These are phyloP conservation scores for Sapajus apella DNA, from an alignment of 2,113 vertebrate species.

Conservation along the genomic window DNA sequence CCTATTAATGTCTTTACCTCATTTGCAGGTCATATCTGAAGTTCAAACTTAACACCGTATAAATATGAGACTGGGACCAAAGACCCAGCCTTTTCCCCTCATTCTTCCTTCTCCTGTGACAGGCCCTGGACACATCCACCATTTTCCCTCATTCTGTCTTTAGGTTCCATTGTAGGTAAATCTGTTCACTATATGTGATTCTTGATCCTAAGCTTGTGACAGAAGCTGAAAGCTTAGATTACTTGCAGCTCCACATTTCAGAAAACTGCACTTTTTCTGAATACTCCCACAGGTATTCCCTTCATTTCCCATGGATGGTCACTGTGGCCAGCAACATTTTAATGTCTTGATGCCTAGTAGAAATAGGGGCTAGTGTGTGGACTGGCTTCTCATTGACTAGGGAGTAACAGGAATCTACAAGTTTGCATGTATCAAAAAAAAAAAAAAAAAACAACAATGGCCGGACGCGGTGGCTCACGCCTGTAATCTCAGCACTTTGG, in stretches of 20 bases:
- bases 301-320: background rate
- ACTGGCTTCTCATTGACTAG: background rate
- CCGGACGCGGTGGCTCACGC: too few species aligned
- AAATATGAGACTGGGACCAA: background rate
- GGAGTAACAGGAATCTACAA: background rate
- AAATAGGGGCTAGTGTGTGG: background rate
- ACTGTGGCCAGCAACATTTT: background rate
- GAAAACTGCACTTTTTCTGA: background rate
- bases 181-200: background rate
- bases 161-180: background rate
- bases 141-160: background rate
- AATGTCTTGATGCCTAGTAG: background rate
- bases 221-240: background rate
- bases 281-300: background rate
- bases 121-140: background rate
- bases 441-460: too few species aligned
- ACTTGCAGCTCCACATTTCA: background rate
- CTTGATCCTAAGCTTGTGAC: background rate
- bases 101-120: background rate
- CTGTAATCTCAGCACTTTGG: too few species aligned
- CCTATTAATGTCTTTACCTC: background rate
- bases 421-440: background rate
- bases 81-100: background rate
- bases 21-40: background rate
- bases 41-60: background rate